Evolutionary conservation across 2,888 invertebrate species (phyloP).

Genomic region (Oscheius onirici): DNA sequence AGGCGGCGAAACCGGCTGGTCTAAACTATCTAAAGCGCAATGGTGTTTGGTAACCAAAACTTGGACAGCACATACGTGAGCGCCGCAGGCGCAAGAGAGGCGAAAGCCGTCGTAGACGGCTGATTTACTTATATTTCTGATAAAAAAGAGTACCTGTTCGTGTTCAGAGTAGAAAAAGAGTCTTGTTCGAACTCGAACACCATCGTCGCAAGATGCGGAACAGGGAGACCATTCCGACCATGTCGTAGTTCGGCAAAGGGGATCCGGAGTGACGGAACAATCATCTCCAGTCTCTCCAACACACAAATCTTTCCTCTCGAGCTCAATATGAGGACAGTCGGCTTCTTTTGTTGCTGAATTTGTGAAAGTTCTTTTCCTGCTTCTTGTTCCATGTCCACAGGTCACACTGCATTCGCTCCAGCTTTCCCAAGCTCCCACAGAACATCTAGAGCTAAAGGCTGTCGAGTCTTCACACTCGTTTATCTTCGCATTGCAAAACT

Average conservation of each 20-base stretch:
- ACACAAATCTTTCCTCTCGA: constrained; percentile 86
- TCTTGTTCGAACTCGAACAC: constrained; percentile 76
- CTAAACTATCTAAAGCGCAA: no score
- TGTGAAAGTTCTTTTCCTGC: constrained; percentile 78
- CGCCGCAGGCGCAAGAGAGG: no score
- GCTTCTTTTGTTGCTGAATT: constrained; percentile 39
- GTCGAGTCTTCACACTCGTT: constrained; percentile 71
- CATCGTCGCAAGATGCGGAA: constrained; percentile 74
- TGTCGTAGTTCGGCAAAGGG: constrained; percentile 69
- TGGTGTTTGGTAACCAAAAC: no score
- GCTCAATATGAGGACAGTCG: constrained; percentile 78
- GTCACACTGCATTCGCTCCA: constrained; percentile 85
- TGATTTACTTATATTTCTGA: no score
- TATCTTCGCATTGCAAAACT: constrained; percentile 73
- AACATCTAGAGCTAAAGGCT: constrained; percentile 76
- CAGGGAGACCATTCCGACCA: constrained; percentile 74
- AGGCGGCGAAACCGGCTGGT: no score
- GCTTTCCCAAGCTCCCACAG: constrained; percentile 80
- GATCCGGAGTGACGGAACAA: constrained; percentile 68
- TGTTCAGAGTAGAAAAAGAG: constrained; percentile 71
- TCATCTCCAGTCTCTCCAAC: constrained; percentile 70
- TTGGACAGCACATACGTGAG: no score
- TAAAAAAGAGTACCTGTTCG: constrained; percentile 44
- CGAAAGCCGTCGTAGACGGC: no score
- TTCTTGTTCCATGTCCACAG: constrained; percentile 87